These are phyloP conservation scores for Uropetala carovei DNA, from an alignment of 2,888 invertebrate species.

Conservation along the genomic window DNA sequence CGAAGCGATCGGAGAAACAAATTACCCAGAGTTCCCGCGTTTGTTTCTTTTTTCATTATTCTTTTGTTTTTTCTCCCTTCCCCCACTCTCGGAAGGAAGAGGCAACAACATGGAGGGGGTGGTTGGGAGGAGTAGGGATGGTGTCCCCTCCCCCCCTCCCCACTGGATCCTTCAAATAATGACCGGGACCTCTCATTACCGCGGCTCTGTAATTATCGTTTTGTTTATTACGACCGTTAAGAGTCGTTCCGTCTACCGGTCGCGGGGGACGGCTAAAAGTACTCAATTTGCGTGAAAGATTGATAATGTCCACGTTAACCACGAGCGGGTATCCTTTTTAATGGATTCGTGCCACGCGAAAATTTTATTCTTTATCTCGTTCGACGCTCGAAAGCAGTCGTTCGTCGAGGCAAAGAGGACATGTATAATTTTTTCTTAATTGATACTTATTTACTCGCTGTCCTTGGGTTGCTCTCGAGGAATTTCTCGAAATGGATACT, in stretches of 20 bases:
- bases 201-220: neutral
- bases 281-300: constrained; percentile 12
- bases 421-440: neutral
- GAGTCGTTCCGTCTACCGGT: neutral
- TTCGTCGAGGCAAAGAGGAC: neutral
- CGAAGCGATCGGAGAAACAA: no score
- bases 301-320: neutral
- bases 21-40: no score
- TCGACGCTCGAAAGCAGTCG: neutral
- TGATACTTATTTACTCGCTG: neutral
- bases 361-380: neutral
- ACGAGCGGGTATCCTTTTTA: neutral
- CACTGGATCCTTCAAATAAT: neutral
- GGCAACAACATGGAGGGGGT: no score
- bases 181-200: neutral
- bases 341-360: neutral
- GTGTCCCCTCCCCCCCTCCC: neutral
- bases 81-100: no score
- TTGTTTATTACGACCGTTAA: neutral
- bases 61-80: no score
- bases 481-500: neutral
- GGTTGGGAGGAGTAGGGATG: no score
- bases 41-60: no score
- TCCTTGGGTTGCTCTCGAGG: neutral
- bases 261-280: neutral